phyloP scores from a whole-genome alignment of 2,797 vertebrate species.

The Alosa sapidissima region DNA sequence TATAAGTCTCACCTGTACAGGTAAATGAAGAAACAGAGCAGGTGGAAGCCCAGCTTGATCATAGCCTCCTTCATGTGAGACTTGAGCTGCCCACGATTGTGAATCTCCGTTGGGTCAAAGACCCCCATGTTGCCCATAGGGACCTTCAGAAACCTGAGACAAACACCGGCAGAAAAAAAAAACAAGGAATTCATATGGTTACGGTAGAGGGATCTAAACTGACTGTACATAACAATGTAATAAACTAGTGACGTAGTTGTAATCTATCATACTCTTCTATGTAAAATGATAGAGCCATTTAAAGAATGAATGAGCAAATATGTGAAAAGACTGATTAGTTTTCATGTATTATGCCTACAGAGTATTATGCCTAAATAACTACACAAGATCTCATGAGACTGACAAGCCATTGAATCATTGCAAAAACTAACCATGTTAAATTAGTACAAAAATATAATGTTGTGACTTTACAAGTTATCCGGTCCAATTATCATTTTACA shows the following conservation, averaged over 20 bases:
- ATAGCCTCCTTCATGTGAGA: slow-evolving; percentile 98
- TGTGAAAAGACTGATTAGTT: too few species aligned
- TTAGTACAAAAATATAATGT: not conserved
- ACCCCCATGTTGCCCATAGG: slow-evolving; percentile 98
- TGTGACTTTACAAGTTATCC: too few species aligned
- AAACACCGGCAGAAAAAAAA: not conserved
- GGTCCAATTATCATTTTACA: too few species aligned
- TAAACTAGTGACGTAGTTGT: not conserved
- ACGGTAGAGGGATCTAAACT: not conserved
- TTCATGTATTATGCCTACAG: too few species aligned
- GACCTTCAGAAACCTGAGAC: slow-evolving; percentile 85
- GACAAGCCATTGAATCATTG: not conserved
- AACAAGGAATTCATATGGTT: not conserved
- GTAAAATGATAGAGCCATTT: not conserved
- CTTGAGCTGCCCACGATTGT: slow-evolving; percentile 95
- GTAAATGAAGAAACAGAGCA: slow-evolving; percentile 99
- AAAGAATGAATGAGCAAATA: not conserved
- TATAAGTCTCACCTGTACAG: slow-evolving; percentile 94
- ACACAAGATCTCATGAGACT: not conserved
- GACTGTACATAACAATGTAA: not conserved
- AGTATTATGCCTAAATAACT: not conserved
- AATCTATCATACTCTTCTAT: not conserved
- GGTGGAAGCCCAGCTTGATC: slow-evolving; percentile 98
- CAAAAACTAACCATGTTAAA: not conserved
- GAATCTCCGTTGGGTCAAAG: slow-evolving; percentile 97